These are phyloP conservation scores for Syncerus caffer DNA, from an alignment of 2,797 vertebrate species.

Conservation along the genomic window DNA sequence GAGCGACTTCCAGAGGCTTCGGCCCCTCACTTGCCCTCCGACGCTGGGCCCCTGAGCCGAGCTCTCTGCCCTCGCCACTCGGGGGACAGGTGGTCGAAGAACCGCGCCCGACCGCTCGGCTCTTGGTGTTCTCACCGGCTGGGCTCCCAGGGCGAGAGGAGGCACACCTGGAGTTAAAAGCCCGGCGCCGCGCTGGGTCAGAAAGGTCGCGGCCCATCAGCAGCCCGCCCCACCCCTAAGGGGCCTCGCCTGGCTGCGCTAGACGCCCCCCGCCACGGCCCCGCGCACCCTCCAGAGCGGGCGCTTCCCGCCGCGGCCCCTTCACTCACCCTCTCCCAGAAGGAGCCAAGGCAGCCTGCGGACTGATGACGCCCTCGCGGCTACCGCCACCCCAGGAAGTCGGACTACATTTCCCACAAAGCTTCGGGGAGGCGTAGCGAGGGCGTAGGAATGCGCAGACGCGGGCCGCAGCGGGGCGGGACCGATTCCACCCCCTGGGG, in stretches of 20 bases:
- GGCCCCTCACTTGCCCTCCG: neutral
- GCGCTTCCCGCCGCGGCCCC: accelerated
- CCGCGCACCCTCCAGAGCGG: accelerated
- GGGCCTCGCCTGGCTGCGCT: accelerated
- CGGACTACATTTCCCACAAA: slow-evolving; percentile 63
- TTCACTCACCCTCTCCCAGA: slow-evolving; percentile 5
- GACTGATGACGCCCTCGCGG: accelerated
- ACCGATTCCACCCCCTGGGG: accelerated
- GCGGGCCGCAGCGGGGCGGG: accelerated
- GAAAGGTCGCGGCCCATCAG: neutral
- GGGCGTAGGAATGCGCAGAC: neutral
- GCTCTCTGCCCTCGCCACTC: neutral
- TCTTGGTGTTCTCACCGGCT: accelerated
- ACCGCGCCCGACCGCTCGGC: accelerated
- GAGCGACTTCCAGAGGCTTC: too few species aligned
- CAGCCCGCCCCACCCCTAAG: neutral
- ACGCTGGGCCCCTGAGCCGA: neutral
- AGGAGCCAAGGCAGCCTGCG: accelerated
- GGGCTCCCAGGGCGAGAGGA: neutral
- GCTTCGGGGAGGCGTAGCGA: neutral
- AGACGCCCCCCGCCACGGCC: neutral
- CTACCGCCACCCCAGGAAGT: accelerated
- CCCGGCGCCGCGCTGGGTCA: neutral
- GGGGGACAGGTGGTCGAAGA: accelerated
- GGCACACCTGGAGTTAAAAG: neutral